Base-by-base conservation (phyloP, 2,113 vertebrate species). In the Pedetes capensis region DNA sequence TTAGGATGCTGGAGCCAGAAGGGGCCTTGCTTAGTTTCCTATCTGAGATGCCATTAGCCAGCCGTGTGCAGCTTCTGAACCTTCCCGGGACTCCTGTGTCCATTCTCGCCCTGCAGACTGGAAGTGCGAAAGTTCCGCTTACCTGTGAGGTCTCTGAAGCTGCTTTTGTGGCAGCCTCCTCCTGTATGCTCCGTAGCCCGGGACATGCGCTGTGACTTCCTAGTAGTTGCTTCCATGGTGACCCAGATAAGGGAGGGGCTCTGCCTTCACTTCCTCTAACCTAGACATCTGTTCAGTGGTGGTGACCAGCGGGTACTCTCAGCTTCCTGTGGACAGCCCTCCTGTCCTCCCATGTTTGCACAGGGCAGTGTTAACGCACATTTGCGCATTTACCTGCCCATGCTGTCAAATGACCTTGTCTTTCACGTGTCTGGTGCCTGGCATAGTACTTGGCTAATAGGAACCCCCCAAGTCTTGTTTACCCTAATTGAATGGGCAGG, bases 221-320 rank as follows among this genome's bases (percentile, higher is more conserved):
- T 55, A 17, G 3, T 14, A n/a, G 42, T 47, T 84, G 81, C 53
- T 92, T 59, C 47, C 17, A 13, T 47, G 8, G 49, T 66, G 94
- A 86, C 87, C 63, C 25, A 55, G 63, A 69, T 69, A 18, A 32
- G 92, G 74, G 55, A 75, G 92, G 64, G 37, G 61, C 51, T 32
- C 96, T 49, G 2, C 51, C 32, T 64, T 66, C 37, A 49, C 49
- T 29, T 71, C 78, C 59, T 88, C 61, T 84, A 42, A 53, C 68
- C 66, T 86, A 68, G 69, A 51, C 42, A 9, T 47, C 23, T 82
- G 39, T 55, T 57, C 76, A 68, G 71, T 59, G 47, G 71, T 68
- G 61, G 44, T 1, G 6, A 14, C n/a, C 23, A 0, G 1, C 2
- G 1, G 34, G 25, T 44, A 20, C 1, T 25, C 37, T 75, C 9